These are phyloP conservation scores for Andrena marginata DNA, from an alignment of 2,888 invertebrate genomes.

Conservation along the genomic window DNA sequence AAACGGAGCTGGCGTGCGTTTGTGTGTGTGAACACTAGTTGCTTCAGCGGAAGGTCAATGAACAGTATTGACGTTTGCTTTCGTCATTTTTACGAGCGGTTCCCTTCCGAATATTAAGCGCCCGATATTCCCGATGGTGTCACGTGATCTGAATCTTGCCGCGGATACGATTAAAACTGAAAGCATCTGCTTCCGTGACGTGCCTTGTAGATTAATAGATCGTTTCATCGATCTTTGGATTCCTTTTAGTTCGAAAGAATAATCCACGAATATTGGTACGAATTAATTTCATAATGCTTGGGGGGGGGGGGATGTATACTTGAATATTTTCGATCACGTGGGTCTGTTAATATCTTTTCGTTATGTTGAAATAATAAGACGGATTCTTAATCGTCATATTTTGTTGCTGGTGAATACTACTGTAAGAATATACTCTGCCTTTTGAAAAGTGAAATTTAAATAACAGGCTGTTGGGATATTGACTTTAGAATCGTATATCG, in stretches of 20 bases:
- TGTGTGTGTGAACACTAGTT: constrained; percentile 52
- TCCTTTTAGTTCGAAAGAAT: background rate
- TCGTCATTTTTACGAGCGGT: constrained; percentile 25
- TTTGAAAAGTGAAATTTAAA: no score
- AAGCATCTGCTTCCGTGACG: background rate
- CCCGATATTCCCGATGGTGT: background rate
- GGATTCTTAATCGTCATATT: no score
- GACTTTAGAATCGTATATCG: no score
- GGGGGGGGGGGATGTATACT: no score
- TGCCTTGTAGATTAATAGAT: background rate
- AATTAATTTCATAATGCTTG: background rate
- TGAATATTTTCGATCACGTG: no score
- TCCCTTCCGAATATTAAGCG: background rate
- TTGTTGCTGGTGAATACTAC: no score
- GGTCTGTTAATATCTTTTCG: no score
- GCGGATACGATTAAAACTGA: background rate
- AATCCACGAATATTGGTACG: background rate
- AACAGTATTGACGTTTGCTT: constrained; percentile 44
- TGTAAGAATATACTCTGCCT: no score
- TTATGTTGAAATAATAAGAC: no score
- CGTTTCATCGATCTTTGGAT: background rate
- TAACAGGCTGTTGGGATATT: no score
- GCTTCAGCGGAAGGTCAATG: constrained; percentile 57
- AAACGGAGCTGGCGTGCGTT: constrained; percentile 7
- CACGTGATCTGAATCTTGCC: background rate